Base-by-base conservation (phyloP, 2,888 invertebrate genomes). In the Minunthozetes semirufus region DNA sequence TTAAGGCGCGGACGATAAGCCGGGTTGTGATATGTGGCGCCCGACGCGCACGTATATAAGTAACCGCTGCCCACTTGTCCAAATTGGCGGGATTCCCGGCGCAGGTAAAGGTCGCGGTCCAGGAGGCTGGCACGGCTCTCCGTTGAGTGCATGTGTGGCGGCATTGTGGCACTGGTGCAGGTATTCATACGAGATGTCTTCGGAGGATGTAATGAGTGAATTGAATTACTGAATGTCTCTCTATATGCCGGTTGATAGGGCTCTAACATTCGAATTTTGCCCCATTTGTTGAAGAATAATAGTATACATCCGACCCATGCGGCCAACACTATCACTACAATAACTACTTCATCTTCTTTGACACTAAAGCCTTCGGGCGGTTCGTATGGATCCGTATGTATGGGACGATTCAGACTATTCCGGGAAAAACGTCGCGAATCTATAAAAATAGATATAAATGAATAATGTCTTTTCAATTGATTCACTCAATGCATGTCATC, bases 231-330 rank as follows among this genome's bases (percentile, higher is more conserved):
- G 75, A 83, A 83, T 11, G 79, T 92, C 80, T 91, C 91, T 81
- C 91, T 91, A 82, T 93, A 93, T 84, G 93, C 92, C 1, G 93
- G 93, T 81, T 93, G 92, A 83, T 93, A 93, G 0, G 93, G 93
- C 82, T 93, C 92, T 83, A 93, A 84, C 92, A 92, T 93, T 78
- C 93, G 88, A 82, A 94, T 94, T 87, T 94, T 93, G 81, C 93
- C 93, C 93, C 93, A 94, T 78, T 93, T 90, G 85, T 94, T 93
- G 87, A 94, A 92, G 86, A 94, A 94, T 63, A 93, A 86, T 3
- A 91, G 90, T 77, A 93, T 93, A 77, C 93, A 93, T 0, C 90
- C 92, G 74, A 91, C 90, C 94, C 94, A 94, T 17, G 93, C 87
- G 68, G 92, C 87, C 27, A 94, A 85, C 33, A 93, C 93, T 78